Conservation (phyloP, 1,140 invertebrate genomes). For the Manduca sexta region DNA sequence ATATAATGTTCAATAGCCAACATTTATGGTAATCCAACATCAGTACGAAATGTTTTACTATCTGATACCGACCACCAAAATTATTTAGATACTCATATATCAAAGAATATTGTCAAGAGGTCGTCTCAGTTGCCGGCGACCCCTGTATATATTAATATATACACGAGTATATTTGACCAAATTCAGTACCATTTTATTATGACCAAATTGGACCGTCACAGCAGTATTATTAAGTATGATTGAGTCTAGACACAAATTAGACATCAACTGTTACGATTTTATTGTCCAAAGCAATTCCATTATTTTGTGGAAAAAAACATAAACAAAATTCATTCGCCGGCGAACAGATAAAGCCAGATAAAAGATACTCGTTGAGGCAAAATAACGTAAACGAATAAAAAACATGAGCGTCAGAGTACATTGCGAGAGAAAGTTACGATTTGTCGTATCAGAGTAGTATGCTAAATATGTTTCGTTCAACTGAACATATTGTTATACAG, state of each 20-base stretch:
- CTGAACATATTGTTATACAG: no score
- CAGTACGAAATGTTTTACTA: no score
- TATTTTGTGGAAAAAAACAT: constrained; percentile 18
- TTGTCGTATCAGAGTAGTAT: neutral
- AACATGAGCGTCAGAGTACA: constrained; percentile 1
- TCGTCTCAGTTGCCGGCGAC: no score
- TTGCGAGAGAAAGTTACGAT: constrained; percentile 3
- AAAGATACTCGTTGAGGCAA: constrained; percentile 3
- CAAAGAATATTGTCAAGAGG: no score
- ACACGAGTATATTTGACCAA: no score
- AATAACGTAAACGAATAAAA: constrained; percentile 5
- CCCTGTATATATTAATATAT: no score
- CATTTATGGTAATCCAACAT: no score
- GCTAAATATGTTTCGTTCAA: no score
- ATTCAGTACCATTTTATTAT: no score
- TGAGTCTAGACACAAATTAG: constrained; percentile 19
- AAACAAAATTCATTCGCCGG: constrained; percentile 21
- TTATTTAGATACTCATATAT: neutral
- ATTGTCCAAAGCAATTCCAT: constrained; percentile 12
- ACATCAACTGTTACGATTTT: constrained; percentile 18
- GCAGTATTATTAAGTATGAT: constrained; percentile 7
- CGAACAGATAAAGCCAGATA: constrained; percentile 16
- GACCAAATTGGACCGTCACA: neutral
- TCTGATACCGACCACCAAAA: no score
- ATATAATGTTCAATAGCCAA: no score